Evolutionary conservation across 92 coral and sea anemone species (phyloP).

Genomic region (Epizoanthus rinbou): DNA sequence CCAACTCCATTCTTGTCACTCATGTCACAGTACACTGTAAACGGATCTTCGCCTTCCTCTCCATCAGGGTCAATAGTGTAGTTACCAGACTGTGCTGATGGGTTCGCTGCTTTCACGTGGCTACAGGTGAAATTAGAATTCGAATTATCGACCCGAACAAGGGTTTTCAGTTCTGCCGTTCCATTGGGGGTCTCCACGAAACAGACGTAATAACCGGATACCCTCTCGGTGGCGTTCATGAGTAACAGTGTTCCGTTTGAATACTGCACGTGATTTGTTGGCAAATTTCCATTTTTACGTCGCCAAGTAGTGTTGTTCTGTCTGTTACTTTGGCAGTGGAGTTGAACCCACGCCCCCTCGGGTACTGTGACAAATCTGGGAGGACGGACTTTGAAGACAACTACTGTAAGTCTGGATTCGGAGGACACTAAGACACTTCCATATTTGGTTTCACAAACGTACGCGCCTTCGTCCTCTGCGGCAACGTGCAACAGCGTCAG

Average conservation of each 20-base stretch:
- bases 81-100: too few species aligned
- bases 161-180: too few species aligned
- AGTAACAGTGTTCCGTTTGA: not conserved
- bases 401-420: not conserved
- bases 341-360: not conserved
- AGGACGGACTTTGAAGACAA: not conserved
- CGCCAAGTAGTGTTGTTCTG: not conserved
- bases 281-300: not conserved
- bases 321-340: not conserved
- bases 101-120: too few species aligned
- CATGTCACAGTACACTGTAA: too few species aligned
- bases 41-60: too few species aligned
- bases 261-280: not conserved
- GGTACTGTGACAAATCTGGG: not conserved
- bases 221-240: not conserved
- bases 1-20: too few species aligned
- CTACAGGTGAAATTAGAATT: too few species aligned
- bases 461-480: not conserved
- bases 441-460: conserved; percentile 1
- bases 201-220: too few species aligned
- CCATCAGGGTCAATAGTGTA: too few species aligned
- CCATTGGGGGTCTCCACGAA: too few species aligned
- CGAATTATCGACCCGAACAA: too few species aligned
- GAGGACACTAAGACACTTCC: not conserved
- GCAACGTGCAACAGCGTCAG: not conserved